A percentile compares a stretch with the other conserved stretches of the same genome.
Evolutionary conservation across 1,140 invertebrate genomes (phyloP).

Genomic region (Drosophila nasuta): DNA sequence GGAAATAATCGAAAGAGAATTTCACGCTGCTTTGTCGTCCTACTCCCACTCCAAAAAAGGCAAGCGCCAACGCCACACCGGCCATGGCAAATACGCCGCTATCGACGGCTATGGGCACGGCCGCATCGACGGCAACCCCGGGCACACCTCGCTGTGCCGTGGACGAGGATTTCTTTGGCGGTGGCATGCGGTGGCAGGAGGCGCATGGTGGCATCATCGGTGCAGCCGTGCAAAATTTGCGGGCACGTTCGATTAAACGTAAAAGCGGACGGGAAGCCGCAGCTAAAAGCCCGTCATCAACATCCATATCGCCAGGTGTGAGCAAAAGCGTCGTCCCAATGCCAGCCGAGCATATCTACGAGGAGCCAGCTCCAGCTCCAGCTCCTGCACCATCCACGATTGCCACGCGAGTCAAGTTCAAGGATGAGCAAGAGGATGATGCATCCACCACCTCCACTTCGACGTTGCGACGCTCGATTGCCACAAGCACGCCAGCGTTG

Average conservation of each 20-base stretch:
- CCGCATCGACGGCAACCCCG: conserved; percentile 47
- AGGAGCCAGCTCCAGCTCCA: conserved; percentile 45
- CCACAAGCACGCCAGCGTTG: conserved; percentile 78
- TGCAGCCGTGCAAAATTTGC: conserved; percentile 73
- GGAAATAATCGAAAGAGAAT: conserved; percentile 84
- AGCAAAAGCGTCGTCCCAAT: background rate
- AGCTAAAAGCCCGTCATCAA: conserved; percentile 40
- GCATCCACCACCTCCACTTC: conserved; percentile 1
- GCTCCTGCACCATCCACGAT: background rate
- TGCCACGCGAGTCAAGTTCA: conserved; percentile 58
- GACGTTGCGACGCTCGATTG: conserved; percentile 62
- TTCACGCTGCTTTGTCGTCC: conserved; percentile 83
- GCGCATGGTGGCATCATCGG: conserved; percentile 80
- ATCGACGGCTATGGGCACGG: conserved; percentile 35
- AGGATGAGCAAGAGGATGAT: conserved; percentile 52
- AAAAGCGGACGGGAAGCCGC: conserved; percentile 47
- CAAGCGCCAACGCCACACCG: conserved; percentile 62
- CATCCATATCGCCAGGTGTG: conserved; percentile 44
- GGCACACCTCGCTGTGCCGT: conserved; percentile 36
- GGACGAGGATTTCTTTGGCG: conserved; percentile 60
- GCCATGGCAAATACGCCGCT: conserved; percentile 61
- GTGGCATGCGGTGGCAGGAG: conserved; percentile 76
- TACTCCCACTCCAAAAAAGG: conserved; percentile 73
- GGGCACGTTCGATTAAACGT: conserved; percentile 77
- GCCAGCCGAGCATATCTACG: conserved; percentile 70